phyloP scores from a whole-genome alignment of 2,113 vertebrate genomes.

The Plotosus lineatus region DNA sequence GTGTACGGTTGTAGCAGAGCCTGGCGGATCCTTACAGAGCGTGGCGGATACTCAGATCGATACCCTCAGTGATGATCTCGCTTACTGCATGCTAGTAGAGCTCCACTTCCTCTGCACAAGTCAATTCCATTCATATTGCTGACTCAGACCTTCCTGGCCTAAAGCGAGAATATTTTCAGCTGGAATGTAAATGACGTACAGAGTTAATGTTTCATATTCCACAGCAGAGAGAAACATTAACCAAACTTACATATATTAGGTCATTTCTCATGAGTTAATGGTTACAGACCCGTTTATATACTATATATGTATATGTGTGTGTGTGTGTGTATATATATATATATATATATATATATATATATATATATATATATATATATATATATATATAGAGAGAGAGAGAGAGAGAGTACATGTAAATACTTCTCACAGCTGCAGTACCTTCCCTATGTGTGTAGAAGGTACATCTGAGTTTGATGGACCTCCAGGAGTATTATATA shows the following conservation, averaged over 20 bases:
- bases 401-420: no score
- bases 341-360: no score
- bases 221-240: slow-evolving; percentile 23
- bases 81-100: background rate
- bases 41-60: background rate
- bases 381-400: no score
- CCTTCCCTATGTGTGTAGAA: background rate
- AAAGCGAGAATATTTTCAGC: slow-evolving; percentile 23
- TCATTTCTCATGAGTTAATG: slow-evolving; percentile 12
- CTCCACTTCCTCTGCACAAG: slow-evolving; percentile 2
- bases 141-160: slow-evolving; percentile 37
- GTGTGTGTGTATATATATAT: no score
- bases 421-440: no score
- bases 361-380: no score
- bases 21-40: background rate
- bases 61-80: slow-evolving; percentile 10
- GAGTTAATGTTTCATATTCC: slow-evolving; percentile 20
- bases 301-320: no score
- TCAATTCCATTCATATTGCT: slow-evolving; percentile 28
- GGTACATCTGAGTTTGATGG: background rate
- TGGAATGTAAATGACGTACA: slow-evolving; percentile 32
- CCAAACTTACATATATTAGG: background rate
- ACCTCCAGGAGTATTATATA: background rate
- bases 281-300: background rate
- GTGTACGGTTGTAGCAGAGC: background rate